A percentile compares a stretch with the other conserved stretches of the same genome.
These are phyloP conservation scores for Scomber scombrus DNA, from an alignment of 2,113 vertebrate genomes.

Conservation along the genomic window DNA sequence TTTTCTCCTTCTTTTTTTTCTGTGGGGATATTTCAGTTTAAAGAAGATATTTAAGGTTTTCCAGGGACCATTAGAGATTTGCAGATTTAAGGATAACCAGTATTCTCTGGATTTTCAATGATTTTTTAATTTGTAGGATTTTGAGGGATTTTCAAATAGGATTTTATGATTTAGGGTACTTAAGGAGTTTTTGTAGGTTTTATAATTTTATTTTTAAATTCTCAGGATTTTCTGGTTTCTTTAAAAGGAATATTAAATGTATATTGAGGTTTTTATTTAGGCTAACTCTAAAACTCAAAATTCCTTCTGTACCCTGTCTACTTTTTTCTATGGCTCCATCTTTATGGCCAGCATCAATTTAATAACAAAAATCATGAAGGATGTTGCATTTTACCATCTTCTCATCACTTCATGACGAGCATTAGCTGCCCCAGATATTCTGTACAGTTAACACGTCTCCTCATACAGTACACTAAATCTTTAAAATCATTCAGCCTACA, in stretches of 20 bases:
- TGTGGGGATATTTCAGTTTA: too few species aligned
- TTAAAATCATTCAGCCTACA: neutral
- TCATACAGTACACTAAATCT: neutral
- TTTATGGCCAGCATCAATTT: neutral
- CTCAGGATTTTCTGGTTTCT: neutral
- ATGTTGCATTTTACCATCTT: neutral
- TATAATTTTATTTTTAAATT: neutral
- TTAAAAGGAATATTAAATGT: neutral
- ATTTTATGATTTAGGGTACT: neutral
- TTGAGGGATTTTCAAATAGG: neutral
- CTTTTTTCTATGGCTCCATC: neutral
- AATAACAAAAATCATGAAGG: accelerated
- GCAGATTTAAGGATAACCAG: too few species aligned
- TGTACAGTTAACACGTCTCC: too few species aligned
- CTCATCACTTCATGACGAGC: too few species aligned
- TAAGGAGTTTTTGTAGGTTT: too few species aligned
- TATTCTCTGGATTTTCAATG: too few species aligned
- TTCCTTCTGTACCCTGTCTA: neutral
- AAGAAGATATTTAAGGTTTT: too few species aligned
- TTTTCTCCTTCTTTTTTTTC: too few species aligned
- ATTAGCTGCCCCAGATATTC: neutral
- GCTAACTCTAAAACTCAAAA: neutral
- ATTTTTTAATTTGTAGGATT: neutral
- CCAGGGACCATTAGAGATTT: too few species aligned
- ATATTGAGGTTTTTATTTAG: neutral